Base-by-base conservation (phyloP, 2,113 vertebrate species). In the Serranochromis macrocephalus region DNA sequence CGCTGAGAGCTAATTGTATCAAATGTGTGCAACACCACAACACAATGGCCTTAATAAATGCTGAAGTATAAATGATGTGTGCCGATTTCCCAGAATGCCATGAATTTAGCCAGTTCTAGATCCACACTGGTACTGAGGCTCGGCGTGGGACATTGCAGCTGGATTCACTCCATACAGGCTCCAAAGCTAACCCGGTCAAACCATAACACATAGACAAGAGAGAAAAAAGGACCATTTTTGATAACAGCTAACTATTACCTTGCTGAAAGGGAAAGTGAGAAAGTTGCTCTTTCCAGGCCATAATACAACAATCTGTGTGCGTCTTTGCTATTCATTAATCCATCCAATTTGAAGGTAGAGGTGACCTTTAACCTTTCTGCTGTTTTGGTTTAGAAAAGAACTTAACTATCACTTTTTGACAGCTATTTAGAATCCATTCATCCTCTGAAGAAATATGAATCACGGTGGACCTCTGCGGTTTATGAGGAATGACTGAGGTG, bases 51-150 rank as follows among this genome's bases (percentile, higher is more conserved):
- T 89, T 85, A 87, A 92, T 92, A 94, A 94, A 92, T 58, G 80
- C 63, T 81, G 40, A 83, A 84, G 85, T 91, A 86, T 90, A 93
- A 95, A 93, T 83, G 83, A 94, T 94, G 90, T 90, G 90, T 82
- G 90, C 79, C 91, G 79, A 94, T 93, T 92, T 95, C 88, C 89
- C 89, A 85, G 45, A 95, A 94, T 54, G 89, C 73, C 58, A 73
- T 55, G 40, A 81, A 61, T 73, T 91, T 81, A 33, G 36, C 4
- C 7, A 75, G 49, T 58, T 73, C 36, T 47, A 53, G 16, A 4
- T 83, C 58, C 80, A 89, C 81, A 85, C 26, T 31, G 82, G 75
- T 85, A 81, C 78, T 55, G 75, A 68, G 55, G 53, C 40, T 84
- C 51, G 24, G 54, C 7, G 3, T 26, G 12, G 80, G 61, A 91